Conservation (phyloP, 2,888 invertebrate species). For the Lasioglossum leucozonium region DNA sequence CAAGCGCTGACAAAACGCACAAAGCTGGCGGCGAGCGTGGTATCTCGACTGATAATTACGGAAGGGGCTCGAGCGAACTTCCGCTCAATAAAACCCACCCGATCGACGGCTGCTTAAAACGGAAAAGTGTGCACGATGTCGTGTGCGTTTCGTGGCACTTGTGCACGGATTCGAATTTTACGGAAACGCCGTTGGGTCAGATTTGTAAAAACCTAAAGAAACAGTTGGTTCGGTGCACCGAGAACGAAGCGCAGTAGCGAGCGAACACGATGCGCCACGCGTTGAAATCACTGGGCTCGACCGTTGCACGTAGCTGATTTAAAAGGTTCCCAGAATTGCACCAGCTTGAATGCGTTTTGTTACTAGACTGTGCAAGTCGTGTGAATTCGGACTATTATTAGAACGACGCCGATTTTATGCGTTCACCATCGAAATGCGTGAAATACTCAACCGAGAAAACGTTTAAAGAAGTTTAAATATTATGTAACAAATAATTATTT, state of each 20-base stretch:
- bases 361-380: neutral
- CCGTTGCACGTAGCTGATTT: neutral
- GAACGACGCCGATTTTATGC: neutral
- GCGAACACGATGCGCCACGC: neutral
- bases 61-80: constrained; percentile 78
- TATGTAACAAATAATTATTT: neutral
- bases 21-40: constrained; percentile 52
- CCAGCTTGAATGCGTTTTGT: neutral
- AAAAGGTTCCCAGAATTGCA: neutral
- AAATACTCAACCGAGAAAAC: neutral
- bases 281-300: constrained; percentile 24
- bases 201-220: neutral
- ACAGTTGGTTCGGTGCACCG: neutral
- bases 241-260: neutral
- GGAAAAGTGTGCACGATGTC: neutral
- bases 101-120: constrained; percentile 19
- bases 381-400: neutral
- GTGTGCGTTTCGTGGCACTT: neutral
- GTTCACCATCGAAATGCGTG: neutral
- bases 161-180: neutral
- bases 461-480: neutral
- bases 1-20: constrained; percentile 53
- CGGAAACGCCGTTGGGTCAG: constrained; percentile 9
- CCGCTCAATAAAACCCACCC: constrained; percentile 70
- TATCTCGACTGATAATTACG: constrained; percentile 74